Conservation (phyloP, 2,888 invertebrate genomes). For the Plutella xylostella region DNA sequence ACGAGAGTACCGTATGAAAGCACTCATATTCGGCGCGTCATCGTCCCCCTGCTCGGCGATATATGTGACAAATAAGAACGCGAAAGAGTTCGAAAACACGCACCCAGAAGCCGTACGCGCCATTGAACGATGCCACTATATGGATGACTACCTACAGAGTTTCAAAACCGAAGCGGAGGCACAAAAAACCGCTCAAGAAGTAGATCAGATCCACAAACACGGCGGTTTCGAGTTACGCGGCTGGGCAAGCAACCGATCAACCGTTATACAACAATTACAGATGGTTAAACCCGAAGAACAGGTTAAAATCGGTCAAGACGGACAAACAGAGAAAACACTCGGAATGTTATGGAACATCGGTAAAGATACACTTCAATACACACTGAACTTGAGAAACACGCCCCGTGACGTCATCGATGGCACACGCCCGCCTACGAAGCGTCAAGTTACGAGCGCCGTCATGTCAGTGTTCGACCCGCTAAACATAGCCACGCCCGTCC, state of each 20-base stretch:
- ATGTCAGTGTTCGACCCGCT: constrained; percentile 17
- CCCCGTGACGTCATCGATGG: constrained; percentile 3
- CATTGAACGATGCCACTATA: background rate
- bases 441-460: constrained; percentile 8
- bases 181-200: constrained; percentile 1
- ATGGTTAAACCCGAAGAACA: too few relatives aligned
- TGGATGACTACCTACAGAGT: constrained; percentile 21
- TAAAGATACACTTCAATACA: constrained; percentile 9
- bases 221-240: constrained; percentile 8
- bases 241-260: constrained; percentile 8
- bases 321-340: constrained; percentile 13
- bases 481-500: constrained; percentile 13
- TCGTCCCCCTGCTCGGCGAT: constrained; percentile 21
- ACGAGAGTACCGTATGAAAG: constrained; percentile 17
- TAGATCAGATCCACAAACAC: constrained; percentile 5
- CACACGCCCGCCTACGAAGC: constrained; percentile 14
- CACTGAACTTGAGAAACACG: constrained; percentile 7
- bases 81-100: constrained; percentile 14
- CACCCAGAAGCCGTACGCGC: background rate
- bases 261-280: background rate
- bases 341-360: constrained; percentile 12
- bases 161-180: constrained; percentile 19
- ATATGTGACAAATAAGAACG: constrained; percentile 22
- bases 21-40: constrained; percentile 21
- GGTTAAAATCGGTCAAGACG: background rate